A percentile compares a stretch with the other conserved stretches of the same genome.
phyloP scores from a whole-genome alignment of 2,888 invertebrate species.

The Meta bourneti region DNA sequence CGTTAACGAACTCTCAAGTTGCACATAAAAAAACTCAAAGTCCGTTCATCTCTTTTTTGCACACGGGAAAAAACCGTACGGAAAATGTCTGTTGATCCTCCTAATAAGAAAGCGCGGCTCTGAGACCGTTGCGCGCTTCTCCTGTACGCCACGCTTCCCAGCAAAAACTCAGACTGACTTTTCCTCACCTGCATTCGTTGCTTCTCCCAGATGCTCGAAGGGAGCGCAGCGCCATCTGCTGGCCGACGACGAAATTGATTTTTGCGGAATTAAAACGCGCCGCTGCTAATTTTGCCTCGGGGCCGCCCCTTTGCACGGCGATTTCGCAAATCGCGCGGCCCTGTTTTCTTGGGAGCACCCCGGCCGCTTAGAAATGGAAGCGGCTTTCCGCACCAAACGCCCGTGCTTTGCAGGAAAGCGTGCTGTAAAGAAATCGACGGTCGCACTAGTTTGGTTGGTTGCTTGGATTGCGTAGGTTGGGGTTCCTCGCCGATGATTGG shows the following conservation, averaged over 20 bases:
- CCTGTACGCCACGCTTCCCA: constrained; percentile 54
- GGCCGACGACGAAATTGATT: constrained; percentile 59
- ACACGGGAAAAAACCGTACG: background rate
- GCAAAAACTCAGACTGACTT: constrained; percentile 34
- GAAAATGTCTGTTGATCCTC: background rate
- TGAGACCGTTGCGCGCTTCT: constrained; percentile 8
- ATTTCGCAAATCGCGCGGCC: no score
- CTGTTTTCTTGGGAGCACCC: no score
- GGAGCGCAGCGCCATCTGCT: constrained; percentile 56
- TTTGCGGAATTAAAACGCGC: constrained; percentile 57
- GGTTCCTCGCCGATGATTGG: no score
- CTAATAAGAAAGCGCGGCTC: background rate
- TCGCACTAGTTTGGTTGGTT: no score
- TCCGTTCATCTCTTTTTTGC: background rate
- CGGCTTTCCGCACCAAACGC: no score
- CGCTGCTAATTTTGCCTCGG: constrained; percentile 32
- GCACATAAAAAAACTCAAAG: background rate
- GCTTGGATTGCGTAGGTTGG: no score
- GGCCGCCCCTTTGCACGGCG: no score
- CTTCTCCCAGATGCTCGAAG: constrained; percentile 41
- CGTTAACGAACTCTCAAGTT: background rate
- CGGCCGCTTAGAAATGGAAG: no score
- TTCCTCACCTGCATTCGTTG: constrained; percentile 61
- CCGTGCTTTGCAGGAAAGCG: no score
- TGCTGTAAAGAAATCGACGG: no score